These are phyloP conservation scores for Entelurus aequoreus DNA, from an alignment of 2,113 vertebrate species.

Conservation along the genomic window DNA sequence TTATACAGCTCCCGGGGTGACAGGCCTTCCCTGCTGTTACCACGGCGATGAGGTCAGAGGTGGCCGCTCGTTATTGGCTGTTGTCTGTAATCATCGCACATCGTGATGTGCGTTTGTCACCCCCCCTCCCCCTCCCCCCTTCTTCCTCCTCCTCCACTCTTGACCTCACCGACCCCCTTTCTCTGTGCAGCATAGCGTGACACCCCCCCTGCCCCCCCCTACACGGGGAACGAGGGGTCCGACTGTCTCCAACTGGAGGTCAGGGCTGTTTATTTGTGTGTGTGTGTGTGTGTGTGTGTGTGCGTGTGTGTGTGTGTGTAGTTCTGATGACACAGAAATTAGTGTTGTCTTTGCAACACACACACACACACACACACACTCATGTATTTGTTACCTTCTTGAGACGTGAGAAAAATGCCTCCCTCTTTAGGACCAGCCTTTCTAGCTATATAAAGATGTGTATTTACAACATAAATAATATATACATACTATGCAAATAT, in stretches of 20 bases:
- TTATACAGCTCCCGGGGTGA: slow-evolving; percentile 57
- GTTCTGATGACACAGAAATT: neutral
- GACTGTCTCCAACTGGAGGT: slow-evolving; percentile 47
- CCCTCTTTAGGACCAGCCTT: no score
- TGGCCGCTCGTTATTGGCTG: slow-evolving; percentile 63
- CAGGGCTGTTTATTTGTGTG: slow-evolving; percentile 43
- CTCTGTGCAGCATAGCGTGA: slow-evolving; percentile 44
- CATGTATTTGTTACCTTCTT: no score
- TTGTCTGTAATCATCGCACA: slow-evolving; percentile 66
- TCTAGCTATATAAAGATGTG: no score
- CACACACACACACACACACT: no score
- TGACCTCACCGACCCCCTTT: slow-evolving; percentile 36
- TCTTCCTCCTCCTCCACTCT: slow-evolving; percentile 33
- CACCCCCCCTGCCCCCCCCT: slow-evolving; percentile 6
- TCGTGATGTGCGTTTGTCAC: slow-evolving; percentile 52
- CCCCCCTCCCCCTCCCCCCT: slow-evolving; percentile 17
- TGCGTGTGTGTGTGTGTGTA: slow-evolving; percentile 1
- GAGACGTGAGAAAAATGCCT: no score
- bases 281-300: slow-evolving; percentile 15
- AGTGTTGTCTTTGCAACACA: neutral
- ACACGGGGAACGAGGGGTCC: slow-evolving; percentile 30
- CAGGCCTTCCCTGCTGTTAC: slow-evolving; percentile 63
- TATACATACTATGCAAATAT: no score
- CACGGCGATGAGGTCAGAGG: slow-evolving; percentile 63
- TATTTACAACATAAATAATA: no score